These are phyloP conservation scores for Aphelenchoides avenae DNA, from an alignment of 1,140 invertebrate genomes.

Conservation along the genomic window DNA sequence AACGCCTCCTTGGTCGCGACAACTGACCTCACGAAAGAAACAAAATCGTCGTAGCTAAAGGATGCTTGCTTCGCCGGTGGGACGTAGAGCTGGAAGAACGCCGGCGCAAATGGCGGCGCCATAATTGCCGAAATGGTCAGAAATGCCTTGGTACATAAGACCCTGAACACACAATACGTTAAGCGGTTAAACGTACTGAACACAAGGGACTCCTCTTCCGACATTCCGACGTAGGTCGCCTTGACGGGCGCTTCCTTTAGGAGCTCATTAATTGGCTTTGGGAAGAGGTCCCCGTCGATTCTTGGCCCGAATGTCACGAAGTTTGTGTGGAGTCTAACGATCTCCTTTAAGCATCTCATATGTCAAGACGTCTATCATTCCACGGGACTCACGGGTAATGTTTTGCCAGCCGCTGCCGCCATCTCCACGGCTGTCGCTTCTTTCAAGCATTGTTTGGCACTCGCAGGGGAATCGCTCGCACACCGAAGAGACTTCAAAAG, in stretches of 20 bases:
- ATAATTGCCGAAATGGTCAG: too few species aligned
- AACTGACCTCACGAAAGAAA: constrained; percentile 16
- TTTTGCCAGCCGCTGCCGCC: constrained; percentile 12
- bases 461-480: background rate
- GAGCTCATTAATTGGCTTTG: constrained; percentile 14
- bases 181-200: constrained; percentile 12
- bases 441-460: constrained; percentile 32
- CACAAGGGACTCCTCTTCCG: background rate
- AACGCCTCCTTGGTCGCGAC: constrained; percentile 19
- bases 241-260: constrained; percentile 13
- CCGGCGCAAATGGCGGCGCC: too few species aligned
- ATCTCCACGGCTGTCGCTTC: too few species aligned
- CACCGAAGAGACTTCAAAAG: constrained; percentile 23
- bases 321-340: background rate
- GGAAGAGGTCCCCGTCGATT: constrained; percentile 31
- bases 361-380: constrained; percentile 14
- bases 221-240: background rate
- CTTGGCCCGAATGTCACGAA: constrained; percentile 25
- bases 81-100: background rate
- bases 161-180: too few species aligned
- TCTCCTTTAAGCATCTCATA: background rate
- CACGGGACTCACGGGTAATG: constrained; percentile 2
- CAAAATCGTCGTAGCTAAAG: constrained; percentile 20
- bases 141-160: too few species aligned
- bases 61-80: constrained; percentile 14